Evolutionary conservation across 2,113 vertebrate genomes (phyloP).

Genomic region (Colius striatus): DNA sequence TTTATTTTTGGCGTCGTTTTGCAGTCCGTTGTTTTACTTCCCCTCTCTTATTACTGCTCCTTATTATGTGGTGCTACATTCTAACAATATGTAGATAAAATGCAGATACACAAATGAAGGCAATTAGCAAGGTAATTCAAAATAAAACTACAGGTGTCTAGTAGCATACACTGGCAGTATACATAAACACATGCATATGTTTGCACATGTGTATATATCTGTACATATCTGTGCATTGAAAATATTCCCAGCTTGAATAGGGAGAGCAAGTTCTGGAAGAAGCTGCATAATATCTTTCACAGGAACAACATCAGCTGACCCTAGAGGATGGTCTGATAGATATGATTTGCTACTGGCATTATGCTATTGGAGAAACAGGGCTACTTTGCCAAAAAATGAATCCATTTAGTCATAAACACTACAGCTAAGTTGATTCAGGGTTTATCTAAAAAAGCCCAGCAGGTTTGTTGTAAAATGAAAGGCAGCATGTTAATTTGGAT

Average conservation of each 20-base stretch:
- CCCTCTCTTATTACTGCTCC: background rate
- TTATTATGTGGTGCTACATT: background rate
- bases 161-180: background rate
- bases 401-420: background rate
- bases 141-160: background rate
- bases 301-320: background rate
- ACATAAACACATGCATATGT: background rate
- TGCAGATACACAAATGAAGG: background rate
- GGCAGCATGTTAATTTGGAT: slow-evolving; percentile 6
- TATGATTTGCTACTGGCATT: background rate
- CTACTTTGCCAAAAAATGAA: slow-evolving; percentile 22
- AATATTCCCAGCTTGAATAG: background rate
- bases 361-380: background rate
- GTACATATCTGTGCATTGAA: background rate
- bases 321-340: background rate
- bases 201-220: background rate
- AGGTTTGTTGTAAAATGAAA: slow-evolving; percentile 46
- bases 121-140: background rate
- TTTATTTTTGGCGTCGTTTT: slow-evolving; percentile 1
- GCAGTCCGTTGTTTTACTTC: background rate
- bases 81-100: background rate
- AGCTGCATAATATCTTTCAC: background rate
- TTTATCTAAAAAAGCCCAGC: slow-evolving; percentile 51
- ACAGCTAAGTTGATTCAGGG: background rate
- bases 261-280: background rate